Evolutionary conservation across 2,888 invertebrate genomes (phyloP).

Genomic region (Campoplex nolae): DNA sequence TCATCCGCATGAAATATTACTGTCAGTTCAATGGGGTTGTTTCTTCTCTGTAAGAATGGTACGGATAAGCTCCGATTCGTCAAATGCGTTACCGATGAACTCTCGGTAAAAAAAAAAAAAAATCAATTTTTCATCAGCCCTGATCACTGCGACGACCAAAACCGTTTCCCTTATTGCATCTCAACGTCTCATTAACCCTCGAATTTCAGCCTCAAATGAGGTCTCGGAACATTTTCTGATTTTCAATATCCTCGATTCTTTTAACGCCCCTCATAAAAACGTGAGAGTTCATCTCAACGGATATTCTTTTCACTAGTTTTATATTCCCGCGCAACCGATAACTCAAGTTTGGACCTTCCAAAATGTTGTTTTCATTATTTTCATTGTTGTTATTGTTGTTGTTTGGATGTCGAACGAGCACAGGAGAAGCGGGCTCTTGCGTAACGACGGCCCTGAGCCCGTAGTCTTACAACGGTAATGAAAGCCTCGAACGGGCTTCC

Average conservation of each 20-base stretch:
- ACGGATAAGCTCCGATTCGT: background rate
- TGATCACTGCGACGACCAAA: background rate
- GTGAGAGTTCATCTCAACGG: background rate
- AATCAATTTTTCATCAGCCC: background rate
- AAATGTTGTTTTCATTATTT: constrained; percentile 20
- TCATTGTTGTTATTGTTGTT: constrained; percentile 35
- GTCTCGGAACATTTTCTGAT: background rate
- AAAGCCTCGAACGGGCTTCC: constrained; percentile 79
- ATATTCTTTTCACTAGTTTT: background rate
- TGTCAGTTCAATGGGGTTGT: background rate
- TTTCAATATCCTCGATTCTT: background rate
- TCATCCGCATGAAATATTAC: background rate
- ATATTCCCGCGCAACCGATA: background rate
- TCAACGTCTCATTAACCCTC: background rate
- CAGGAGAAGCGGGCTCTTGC: constrained; percentile 72
- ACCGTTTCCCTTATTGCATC: background rate
- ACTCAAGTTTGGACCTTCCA: background rate
- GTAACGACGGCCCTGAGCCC: constrained; percentile 79
- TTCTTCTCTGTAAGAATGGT: background rate
- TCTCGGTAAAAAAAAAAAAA: background rate
- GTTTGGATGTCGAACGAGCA: constrained; percentile 15
- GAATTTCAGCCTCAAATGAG: background rate
- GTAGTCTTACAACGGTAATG: constrained; percentile 81
- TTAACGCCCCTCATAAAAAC: background rate
- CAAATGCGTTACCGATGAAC: background rate